These are phyloP conservation scores for Crypturellus undulatus DNA, from an alignment of 2,113 vertebrate species.

Conservation along the genomic window DNA sequence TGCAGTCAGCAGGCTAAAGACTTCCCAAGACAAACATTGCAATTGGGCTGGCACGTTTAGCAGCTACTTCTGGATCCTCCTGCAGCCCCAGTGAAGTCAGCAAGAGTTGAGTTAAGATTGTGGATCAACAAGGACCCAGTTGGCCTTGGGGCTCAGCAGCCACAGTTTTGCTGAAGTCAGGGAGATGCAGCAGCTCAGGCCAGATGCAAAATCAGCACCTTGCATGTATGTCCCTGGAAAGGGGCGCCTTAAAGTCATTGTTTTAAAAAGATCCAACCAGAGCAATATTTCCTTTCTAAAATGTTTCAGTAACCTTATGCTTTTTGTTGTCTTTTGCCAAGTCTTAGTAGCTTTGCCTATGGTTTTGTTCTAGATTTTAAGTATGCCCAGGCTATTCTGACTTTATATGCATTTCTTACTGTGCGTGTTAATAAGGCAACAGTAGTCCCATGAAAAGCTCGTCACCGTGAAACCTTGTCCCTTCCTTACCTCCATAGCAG, in stretches of 20 bases:
- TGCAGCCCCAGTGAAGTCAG: background rate
- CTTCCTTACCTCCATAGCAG: background rate
- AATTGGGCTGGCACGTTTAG: background rate
- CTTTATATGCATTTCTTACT: background rate
- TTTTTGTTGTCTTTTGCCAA: background rate
- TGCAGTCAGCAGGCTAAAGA: background rate
- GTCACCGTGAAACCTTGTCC: background rate
- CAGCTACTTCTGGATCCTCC: background rate
- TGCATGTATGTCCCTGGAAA: background rate
- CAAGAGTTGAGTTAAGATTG: background rate
- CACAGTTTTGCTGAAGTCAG: background rate
- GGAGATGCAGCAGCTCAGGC: background rate
- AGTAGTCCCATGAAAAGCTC: accelerated
- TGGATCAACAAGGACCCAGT: background rate
- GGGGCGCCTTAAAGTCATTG: background rate
- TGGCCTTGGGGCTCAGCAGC: background rate
- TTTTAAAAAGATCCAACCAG: background rate
- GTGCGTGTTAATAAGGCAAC: background rate
- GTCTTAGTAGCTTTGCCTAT: background rate
- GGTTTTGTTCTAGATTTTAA: background rate
- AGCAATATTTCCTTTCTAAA: background rate
- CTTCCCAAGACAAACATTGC: background rate
- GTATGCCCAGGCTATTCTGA: background rate
- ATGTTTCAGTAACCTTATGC: background rate
- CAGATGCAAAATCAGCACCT: background rate